Evolutionary conservation across 2,888 invertebrate species (phyloP).

Genomic region (Halictus ligatus): DNA sequence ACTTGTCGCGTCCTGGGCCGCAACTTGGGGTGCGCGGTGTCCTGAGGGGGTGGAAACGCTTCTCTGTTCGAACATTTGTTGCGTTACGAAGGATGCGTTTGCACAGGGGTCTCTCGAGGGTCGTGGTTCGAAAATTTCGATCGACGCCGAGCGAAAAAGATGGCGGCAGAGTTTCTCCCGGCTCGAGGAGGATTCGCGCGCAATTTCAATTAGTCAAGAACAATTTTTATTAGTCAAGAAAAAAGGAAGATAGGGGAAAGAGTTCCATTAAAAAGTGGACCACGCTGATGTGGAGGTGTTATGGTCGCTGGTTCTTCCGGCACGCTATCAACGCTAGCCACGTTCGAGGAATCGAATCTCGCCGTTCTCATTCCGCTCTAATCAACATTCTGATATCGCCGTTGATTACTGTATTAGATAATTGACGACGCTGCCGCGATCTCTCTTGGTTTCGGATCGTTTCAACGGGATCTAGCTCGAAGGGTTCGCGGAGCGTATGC

Average conservation of each 20-base stretch:
- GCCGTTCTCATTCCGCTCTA: slow-evolving; percentile 4
- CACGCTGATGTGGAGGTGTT: not conserved
- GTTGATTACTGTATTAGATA: slow-evolving; percentile 14
- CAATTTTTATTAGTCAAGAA: no score
- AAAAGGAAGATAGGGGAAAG: no score
- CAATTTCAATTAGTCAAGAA: no score
- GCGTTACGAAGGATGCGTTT: not conserved
- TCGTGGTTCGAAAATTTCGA: not conserved
- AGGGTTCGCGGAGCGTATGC: not conserved
- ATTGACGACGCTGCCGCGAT: not conserved
- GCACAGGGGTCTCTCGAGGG: not conserved
- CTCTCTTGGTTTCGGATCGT: not conserved
- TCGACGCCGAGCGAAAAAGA: not conserved
- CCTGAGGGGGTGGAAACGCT: slow-evolving; percentile 30
- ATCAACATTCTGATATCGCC: not conserved
- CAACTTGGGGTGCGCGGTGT: slow-evolving; percentile 9
- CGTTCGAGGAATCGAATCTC: slow-evolving; percentile 12
- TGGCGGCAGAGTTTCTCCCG: no score
- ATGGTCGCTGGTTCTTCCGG: slow-evolving; percentile 6
- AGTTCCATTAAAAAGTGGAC: not conserved
- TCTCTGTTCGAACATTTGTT: slow-evolving; percentile 48
- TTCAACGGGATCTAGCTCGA: not conserved
- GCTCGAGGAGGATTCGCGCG: not conserved
- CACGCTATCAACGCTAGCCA: not conserved
- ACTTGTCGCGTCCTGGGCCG: slow-evolving; percentile 72